Evolutionary conservation across 2,888 invertebrate species (phyloP).

Genomic region (Sminthurinus aureus): DNA sequence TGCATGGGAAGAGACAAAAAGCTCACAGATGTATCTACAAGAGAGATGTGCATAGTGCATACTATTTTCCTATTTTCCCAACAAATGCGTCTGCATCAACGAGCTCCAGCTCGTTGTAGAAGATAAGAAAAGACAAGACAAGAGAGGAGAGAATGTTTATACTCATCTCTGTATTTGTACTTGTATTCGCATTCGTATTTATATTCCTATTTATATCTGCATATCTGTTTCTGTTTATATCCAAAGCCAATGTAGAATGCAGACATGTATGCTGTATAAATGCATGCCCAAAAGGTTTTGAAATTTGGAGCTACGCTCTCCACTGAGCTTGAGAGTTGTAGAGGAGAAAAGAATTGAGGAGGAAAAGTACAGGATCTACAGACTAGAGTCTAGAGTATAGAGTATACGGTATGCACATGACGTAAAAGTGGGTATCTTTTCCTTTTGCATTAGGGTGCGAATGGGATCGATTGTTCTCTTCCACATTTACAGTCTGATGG

Average conservation of each 20-base stretch:
- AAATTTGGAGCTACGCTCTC: background rate
- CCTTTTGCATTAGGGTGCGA: constrained; percentile 37
- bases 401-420: background rate
- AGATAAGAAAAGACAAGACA: constrained; percentile 14
- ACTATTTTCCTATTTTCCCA: background rate
- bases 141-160: background rate
- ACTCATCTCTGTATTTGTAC: no score
- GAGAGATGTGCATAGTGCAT: background rate
- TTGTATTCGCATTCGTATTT: no score
- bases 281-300: no score
- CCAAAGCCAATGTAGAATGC: background rate
- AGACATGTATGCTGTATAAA: background rate
- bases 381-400: no score
- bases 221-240: background rate
- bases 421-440: constrained; percentile 22
- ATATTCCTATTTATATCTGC: no score
- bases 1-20: background rate
- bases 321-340: background rate
- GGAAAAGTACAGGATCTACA: no score
- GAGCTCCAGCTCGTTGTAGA: background rate
- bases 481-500: constrained; percentile 41
- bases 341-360: background rate
- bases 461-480: constrained; percentile 50
- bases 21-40: no score
- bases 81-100: background rate